phyloP scores from a whole-genome alignment of 2,888 invertebrate species.

The Pseudococcus jackbeardsleyi region DNA sequence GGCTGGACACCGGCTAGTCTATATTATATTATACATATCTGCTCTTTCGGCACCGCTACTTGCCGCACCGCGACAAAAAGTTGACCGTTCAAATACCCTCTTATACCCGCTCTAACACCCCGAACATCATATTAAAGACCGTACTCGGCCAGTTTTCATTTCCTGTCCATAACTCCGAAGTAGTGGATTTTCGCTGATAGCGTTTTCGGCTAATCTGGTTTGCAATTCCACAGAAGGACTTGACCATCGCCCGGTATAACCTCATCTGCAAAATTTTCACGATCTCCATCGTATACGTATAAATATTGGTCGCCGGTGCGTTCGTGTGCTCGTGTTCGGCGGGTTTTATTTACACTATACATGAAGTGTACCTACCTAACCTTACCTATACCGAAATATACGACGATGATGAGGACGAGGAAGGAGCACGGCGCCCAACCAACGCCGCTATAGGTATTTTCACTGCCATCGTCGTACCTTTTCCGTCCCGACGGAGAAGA shows the following conservation, averaged over 20 bases:
- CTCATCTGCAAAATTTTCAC: constrained; percentile 63
- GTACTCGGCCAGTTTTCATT: constrained; percentile 64
- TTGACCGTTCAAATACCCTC: constrained; percentile 62
- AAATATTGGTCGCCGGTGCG: constrained; percentile 34
- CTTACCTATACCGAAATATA: neutral
- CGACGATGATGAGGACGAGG: neutral
- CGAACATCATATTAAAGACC: constrained; percentile 61
- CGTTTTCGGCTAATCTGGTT: constrained; percentile 63
- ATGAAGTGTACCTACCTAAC: constrained; percentile 3
- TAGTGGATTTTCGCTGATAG: constrained; percentile 64
- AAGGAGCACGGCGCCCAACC: neutral
- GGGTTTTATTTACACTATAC: constrained; percentile 17
- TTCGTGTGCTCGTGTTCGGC: neutral
- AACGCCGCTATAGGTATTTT: constrained; percentile 16
- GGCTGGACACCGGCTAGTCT: constrained; percentile 64
- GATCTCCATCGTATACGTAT: constrained; percentile 57
- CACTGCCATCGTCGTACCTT: constrained; percentile 47
- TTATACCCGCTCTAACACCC: constrained; percentile 57
- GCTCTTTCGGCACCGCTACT: constrained; percentile 55
- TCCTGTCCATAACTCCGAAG: constrained; percentile 64
- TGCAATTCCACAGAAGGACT: constrained; percentile 57
- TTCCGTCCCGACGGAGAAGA: constrained; percentile 57
- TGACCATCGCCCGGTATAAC: constrained; percentile 56
- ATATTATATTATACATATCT: constrained; percentile 56
- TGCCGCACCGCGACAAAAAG: constrained; percentile 47